Evolutionary conservation across 1,140 invertebrate species (phyloP).

Genomic region (Aplysia californica): DNA sequence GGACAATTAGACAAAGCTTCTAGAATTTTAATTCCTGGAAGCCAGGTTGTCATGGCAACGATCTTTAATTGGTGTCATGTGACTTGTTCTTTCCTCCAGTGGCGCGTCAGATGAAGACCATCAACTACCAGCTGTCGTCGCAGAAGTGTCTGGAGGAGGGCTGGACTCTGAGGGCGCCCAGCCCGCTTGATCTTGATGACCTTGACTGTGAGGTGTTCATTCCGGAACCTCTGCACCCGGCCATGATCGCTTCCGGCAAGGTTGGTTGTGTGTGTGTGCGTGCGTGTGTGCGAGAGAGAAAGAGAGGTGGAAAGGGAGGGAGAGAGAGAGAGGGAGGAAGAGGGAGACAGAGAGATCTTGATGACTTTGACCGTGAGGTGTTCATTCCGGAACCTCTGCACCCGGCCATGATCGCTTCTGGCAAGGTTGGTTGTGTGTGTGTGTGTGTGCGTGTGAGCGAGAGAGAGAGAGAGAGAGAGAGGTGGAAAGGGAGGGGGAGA

Average conservation of each 20-base stretch:
- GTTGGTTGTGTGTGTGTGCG: too few species aligned
- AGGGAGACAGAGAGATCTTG: slow-evolving; percentile 5
- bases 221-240: slow-evolving; percentile 51
- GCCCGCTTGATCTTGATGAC: slow-evolving; percentile 45
- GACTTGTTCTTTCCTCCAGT: slow-evolving; percentile 5
- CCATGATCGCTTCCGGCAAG: slow-evolving; percentile 45
- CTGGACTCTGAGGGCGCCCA: slow-evolving; percentile 62
- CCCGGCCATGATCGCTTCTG: slow-evolving; percentile 42
- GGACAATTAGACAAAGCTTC: too few species aligned
- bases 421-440: slow-evolving; percentile 38
- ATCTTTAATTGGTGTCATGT: too few species aligned
- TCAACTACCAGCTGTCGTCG: slow-evolving; percentile 67
- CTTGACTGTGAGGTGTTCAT: slow-evolving; percentile 52
- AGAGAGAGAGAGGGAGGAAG: not conserved
- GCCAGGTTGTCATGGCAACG: too few species aligned
- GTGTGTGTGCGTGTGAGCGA: not conserved
- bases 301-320: too few species aligned
- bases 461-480: too few species aligned
- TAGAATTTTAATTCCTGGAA: too few species aligned
- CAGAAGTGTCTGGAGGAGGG: slow-evolving; percentile 66
- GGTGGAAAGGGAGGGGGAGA: too few species aligned
- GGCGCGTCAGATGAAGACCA: slow-evolving; percentile 66
- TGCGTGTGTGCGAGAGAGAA: not conserved
- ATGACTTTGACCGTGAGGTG: slow-evolving; percentile 47
- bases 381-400: slow-evolving; percentile 55